Conservation (phyloP, 2,888 invertebrate species). For the Mythimna loreyi region DNA sequence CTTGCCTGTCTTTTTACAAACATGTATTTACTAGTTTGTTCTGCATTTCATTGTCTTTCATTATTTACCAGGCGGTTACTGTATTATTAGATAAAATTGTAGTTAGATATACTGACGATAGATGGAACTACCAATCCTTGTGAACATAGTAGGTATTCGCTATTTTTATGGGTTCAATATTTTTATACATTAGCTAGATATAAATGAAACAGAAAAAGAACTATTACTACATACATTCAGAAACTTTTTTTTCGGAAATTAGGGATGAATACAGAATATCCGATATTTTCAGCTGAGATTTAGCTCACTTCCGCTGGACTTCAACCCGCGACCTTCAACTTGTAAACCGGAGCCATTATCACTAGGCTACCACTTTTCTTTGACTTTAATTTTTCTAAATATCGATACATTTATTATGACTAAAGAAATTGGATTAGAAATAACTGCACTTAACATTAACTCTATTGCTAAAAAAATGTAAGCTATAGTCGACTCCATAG, state of each 20-base stretch:
- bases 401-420: too few species aligned
- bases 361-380: too few species aligned
- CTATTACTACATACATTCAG: too few species aligned
- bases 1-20: background rate
- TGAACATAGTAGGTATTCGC: constrained; percentile 10
- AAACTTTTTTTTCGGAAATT: too few species aligned
- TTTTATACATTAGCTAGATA: background rate
- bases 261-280: too few species aligned
- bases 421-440: too few species aligned
- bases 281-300: too few species aligned
- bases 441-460: background rate
- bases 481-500: constrained; percentile 68
- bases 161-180: background rate
- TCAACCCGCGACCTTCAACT: too few species aligned
- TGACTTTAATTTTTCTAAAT: too few species aligned
- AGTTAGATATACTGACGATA: background rate
- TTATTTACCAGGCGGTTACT: constrained; percentile 5
- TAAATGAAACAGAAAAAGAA: background rate
- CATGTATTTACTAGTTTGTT: background rate
- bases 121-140: constrained; percentile 9
- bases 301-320: too few species aligned
- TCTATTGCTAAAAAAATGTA: constrained; percentile 1
- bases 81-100: background rate
- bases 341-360: too few species aligned
- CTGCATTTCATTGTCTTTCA: constrained; percentile 10